Base-by-base conservation (phyloP, 2,797 vertebrate genomes). In the Pterois miles region DNA sequence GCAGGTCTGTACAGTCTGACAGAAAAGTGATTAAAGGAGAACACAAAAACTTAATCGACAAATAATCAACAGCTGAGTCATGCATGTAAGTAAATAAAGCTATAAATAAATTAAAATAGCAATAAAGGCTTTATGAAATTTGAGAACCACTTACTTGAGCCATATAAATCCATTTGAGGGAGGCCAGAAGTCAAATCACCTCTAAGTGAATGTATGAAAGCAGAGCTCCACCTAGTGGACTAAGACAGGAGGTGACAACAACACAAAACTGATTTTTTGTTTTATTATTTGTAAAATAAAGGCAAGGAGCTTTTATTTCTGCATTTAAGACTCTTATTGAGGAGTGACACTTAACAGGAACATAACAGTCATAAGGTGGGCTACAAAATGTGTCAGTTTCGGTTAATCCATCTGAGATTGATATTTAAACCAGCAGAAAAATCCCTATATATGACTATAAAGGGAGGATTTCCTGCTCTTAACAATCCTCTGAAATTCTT, bases 201-300 rank as follows among this genome's bases (percentile, higher is more conserved):
- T 48, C 11, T 8, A 62, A 22, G 25, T 12, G 3, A 40, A 54
- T 48, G 14, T 36, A 25, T 88, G 62, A 80, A n/a, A 73, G 65
- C 65, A 82, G 54, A 80, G 84, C 85, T 23, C 89, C 89, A 65
- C 38, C 91, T 90, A 75, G 85, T 91, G 92, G 81, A 68, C 5
- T 46, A 29, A 80, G 12, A 40, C 11, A n/a, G 38, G 1, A 23
- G 22, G 29, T 56, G 56, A 13, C 48, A 38, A 72, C 16, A 6
- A 48, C 22, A 54, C 46, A 71, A 82, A 67, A 57, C 11, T 29
- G 5, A 43, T 7, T 22, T 56, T 12, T 53, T 36, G 0, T 48
- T 38, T 78, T 82, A n/a, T n/a, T 79, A 71, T 80, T 83, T 60
- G 40, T 53, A 31, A 79, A 83, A 81, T 31, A 65, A 62, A 81